These are phyloP conservation scores for Saguinus midas DNA, from an alignment of 2,113 vertebrate species.

Conservation along the genomic window DNA sequence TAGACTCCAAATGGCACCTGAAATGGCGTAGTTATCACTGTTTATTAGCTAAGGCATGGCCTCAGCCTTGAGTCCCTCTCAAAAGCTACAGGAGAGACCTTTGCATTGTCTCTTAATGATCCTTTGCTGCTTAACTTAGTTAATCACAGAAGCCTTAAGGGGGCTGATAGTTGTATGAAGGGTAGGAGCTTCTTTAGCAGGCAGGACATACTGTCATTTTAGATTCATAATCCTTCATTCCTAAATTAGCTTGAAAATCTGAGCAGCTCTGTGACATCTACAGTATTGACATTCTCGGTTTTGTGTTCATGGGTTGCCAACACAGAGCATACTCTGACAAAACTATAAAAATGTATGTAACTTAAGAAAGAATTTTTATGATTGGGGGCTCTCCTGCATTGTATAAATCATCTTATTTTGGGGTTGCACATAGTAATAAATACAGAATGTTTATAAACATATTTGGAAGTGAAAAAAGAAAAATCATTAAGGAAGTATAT, in stretches of 20 bases:
- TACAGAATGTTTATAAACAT: not conserved
- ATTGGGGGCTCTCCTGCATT: not conserved
- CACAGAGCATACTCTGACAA: not conserved
- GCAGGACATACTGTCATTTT: not conserved
- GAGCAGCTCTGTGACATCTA: not conserved
- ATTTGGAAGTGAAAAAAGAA: not conserved
- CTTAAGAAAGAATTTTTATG: conserved; percentile 25
- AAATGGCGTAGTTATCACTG: not conserved
- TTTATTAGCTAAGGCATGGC: not conserved
- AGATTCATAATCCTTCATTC: conserved; percentile 1
- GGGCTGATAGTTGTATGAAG: not conserved
- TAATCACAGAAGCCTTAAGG: not conserved
- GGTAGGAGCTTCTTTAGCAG: conserved; percentile 6
- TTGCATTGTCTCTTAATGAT: not conserved
- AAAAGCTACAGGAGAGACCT: not conserved
- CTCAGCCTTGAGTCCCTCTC: not conserved
- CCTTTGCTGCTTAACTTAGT: not conserved
- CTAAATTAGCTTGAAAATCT: conserved; percentile 42
- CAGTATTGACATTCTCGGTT: not conserved
- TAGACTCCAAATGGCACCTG: not conserved
- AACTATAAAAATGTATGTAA: not conserved
- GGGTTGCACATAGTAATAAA: not conserved
- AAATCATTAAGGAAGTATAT: not conserved
- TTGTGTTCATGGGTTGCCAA: not conserved
- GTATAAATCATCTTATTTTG: not conserved